Base-by-base conservation (phyloP, 1,140 invertebrate genomes). In the Doryteuthis pealeii region DNA sequence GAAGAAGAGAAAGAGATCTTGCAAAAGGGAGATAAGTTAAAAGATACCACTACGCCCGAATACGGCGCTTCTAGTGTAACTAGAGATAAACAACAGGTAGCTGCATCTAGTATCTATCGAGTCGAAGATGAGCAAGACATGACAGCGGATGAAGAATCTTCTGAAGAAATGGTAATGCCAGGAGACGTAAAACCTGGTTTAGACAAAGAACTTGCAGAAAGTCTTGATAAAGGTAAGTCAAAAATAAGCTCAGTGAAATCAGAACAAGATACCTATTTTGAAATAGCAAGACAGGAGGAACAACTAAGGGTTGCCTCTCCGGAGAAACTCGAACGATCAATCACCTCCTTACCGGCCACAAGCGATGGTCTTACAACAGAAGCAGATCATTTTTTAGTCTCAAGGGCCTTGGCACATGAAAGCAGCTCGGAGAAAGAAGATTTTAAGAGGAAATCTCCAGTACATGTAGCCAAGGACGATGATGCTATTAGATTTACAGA, bases 141-240 rank as follows among this genome's bases (percentile, higher is more conserved):
- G 15, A 66, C 33, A 74, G 32, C 33, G 15, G 54, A 30, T 73
- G 28, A 62, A 35, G 58, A 73, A 65, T 26, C 67, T 26, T 66
- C 31, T 30, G 73, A 74, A 45, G 72, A 43, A 67, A 54, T 40
- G 15, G 4, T 31, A 32, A 43, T 43, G 33, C 22, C 18, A 49
- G 66, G 69, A 69, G 14, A 26, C 5, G 31, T 18, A 74, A 43
- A 40, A 14, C 31, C 32, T n/a, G 45, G 62, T 31, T 78, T 74
- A 0, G 73, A 81, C 84, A 26, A 80, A 77, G 76, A 77, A 28
- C 45, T 77, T 5, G 75, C 78, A 33, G 75, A 78, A 69, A 54
- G 77, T 71, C 66, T 77, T 71, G 65, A 70, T 70, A 71, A 78
- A 32, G 79, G 22, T n/a, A 28, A 22, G 18, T 28, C 54, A n/a